Conservation (phyloP, 2,113 vertebrate species). For the Plestiodon gilberti region DNA sequence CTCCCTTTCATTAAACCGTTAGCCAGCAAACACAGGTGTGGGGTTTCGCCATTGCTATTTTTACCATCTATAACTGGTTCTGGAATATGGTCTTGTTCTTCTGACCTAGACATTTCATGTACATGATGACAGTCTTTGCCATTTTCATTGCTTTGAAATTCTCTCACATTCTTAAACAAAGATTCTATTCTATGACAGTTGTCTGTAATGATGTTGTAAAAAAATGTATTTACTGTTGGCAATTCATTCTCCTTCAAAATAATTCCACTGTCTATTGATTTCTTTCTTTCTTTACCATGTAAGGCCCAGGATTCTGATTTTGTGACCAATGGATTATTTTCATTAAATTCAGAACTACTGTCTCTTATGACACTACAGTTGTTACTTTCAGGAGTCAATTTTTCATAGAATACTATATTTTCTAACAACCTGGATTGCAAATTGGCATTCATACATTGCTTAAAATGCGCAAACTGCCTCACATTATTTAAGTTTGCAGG, state of each 20-base stretch:
- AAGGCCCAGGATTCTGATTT: background rate
- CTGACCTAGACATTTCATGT: conserved; percentile 18
- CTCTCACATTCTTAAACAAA: conserved; percentile 10
- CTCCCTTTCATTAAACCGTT: conserved; percentile 31
- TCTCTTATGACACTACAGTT: background rate
- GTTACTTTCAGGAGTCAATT: conserved; percentile 18
- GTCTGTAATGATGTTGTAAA: conserved; percentile 5
- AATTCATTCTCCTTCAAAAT: background rate
- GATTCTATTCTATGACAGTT: conserved; percentile 4
- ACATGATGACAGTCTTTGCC: background rate
- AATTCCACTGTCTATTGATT: background rate
- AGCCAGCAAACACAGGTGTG: conserved; percentile 36
- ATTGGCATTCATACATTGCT: background rate
- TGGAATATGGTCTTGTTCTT: conserved; percentile 14
- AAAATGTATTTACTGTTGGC: background rate
- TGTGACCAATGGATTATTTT: background rate
- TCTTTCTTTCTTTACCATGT: conserved; percentile 10
- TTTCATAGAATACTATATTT: conserved; percentile 8
- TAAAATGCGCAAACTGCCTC: conserved; percentile 3
- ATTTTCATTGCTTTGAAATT: conserved; percentile 25
- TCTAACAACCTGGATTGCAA: background rate
- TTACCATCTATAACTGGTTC: conserved; percentile 12
- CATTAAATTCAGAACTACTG: conserved; percentile 36
- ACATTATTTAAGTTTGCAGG: background rate
- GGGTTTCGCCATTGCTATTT: conserved; percentile 5